These are phyloP conservation scores for Coranthus polyacanthus DNA, from an alignment of 2,797 vertebrate species.

Conservation along the genomic window DNA sequence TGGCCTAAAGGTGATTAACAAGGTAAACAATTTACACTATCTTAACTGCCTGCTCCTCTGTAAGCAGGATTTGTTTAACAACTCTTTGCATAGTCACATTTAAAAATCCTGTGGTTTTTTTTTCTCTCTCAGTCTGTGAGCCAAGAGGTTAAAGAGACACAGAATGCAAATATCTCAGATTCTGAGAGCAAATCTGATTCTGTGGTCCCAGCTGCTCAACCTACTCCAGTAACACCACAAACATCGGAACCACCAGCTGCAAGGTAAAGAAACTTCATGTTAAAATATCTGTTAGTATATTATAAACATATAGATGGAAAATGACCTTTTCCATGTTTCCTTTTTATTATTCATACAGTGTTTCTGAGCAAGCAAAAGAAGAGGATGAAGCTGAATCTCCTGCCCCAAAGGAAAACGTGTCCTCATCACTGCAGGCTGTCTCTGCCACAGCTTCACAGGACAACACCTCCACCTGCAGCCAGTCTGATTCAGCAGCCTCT, in stretches of 20 bases:
- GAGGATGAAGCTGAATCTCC: slow-evolving; percentile 47
- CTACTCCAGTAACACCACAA: slow-evolving; percentile 15
- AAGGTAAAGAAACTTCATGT: slow-evolving; percentile 63
- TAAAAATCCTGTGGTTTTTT: not conserved
- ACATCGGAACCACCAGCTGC: slow-evolving; percentile 12
- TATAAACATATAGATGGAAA: not conserved
- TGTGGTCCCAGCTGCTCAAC: slow-evolving; percentile 26
- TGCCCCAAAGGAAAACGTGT: slow-evolving; percentile 14
- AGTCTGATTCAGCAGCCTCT: slow-evolving; percentile 17
- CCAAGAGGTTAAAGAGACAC: slow-evolving; percentile 57
- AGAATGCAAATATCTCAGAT: slow-evolving; percentile 32
- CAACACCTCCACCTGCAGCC: slow-evolving; percentile 29
- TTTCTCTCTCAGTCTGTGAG: slow-evolving; percentile 47
- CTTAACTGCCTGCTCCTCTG: not conserved
- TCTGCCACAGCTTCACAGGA: slow-evolving; percentile 42
- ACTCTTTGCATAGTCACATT: not conserved
- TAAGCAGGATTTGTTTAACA: not conserved
- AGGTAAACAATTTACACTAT: slow-evolving; percentile 75
- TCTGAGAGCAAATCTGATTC: slow-evolving; percentile 19
- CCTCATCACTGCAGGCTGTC: not conserved
- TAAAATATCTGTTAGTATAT: not conserved
- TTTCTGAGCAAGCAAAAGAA: slow-evolving; percentile 39
- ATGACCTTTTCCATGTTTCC: not conserved
- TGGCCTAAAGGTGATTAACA: slow-evolving; percentile 89
- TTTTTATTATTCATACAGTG: slow-evolving; percentile 54